A percentile compares a stretch with the other conserved stretches of the same genome.
Conservation (phyloP, 2,888 invertebrate genomes). For the Perizoma flavofasciatum region DNA sequence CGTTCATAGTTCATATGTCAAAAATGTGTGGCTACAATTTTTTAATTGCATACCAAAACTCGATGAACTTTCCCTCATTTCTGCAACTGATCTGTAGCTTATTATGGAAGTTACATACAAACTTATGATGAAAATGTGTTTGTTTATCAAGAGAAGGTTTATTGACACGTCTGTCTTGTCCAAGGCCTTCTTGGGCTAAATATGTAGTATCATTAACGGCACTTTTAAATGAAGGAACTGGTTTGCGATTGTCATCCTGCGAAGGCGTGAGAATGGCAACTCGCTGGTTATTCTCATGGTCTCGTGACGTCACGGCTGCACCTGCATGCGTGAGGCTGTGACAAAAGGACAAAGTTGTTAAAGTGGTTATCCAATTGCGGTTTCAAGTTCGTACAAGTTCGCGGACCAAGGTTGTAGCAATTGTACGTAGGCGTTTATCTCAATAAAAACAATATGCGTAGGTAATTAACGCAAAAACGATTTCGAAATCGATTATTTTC, state of each 20-base stretch:
- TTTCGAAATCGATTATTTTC: neutral
- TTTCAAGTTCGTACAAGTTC: conserved; percentile 71
- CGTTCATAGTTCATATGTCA: too few relatives aligned
- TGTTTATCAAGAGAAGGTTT: conserved; percentile 23
- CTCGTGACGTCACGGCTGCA: conserved; percentile 70
- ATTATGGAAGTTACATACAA: neutral
- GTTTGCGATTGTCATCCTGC: conserved; percentile 69
- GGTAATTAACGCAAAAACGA: conserved; percentile 19
- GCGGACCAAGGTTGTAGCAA: conserved; percentile 47
- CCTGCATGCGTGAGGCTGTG: conserved; percentile 62
- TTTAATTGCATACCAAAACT: too few relatives aligned
- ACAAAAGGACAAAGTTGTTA: conserved; percentile 70
- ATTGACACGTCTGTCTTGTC: conserved; percentile 24
- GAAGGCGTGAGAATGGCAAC: conserved; percentile 80
- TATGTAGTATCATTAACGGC: conserved; percentile 71
- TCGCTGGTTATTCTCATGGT: conserved; percentile 74
- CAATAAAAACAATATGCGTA: conserved; percentile 31
- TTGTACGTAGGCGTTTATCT: conserved; percentile 38
- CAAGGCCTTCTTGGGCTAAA: conserved; percentile 40
- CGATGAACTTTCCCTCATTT: too few relatives aligned
- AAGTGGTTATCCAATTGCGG: conserved; percentile 69
- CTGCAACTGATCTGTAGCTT: too few relatives aligned
- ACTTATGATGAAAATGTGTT: conserved; percentile 2
- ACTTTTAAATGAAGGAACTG: conserved; percentile 72
- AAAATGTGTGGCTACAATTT: too few relatives aligned